Evolutionary conservation across 2,113 vertebrate species (phyloP).

Genomic region (Nettapus auritus): DNA sequence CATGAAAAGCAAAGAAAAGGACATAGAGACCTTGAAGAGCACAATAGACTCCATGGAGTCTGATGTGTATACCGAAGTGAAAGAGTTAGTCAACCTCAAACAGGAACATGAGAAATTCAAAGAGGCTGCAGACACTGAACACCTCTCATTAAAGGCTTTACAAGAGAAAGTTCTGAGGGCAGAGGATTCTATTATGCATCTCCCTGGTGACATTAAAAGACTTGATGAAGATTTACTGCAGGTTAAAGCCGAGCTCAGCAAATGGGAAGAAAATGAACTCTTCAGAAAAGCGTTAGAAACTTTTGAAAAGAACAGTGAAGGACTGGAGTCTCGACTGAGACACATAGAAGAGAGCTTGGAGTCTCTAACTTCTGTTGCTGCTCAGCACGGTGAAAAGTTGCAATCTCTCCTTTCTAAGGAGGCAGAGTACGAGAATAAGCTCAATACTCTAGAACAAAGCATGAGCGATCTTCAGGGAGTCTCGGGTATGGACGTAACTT

Average conservation of each 20-base stretch:
- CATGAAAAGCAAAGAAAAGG: slow-evolving; percentile 73
- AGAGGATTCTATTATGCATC: slow-evolving; percentile 68
- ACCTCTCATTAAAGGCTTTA: slow-evolving; percentile 81
- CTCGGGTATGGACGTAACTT: slow-evolving; percentile 18
- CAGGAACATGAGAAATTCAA: slow-evolving; percentile 86
- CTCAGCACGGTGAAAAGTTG: slow-evolving; percentile 72
- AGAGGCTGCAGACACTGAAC: slow-evolving; percentile 74
- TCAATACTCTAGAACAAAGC: slow-evolving; percentile 70
- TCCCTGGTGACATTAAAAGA: slow-evolving; percentile 75
- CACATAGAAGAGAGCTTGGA: slow-evolving; percentile 77
- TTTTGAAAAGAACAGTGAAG: slow-evolving; percentile 70
- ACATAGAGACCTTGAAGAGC: slow-evolving; percentile 78
- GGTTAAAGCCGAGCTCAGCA: slow-evolving; percentile 44
- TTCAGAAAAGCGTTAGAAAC: slow-evolving; percentile 60
- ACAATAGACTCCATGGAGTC: slow-evolving; percentile 84
- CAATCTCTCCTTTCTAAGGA: slow-evolving; percentile 77
- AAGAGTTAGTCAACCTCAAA: slow-evolving; percentile 87
- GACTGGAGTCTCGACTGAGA: slow-evolving; percentile 79
- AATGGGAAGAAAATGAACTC: slow-evolving; percentile 59
- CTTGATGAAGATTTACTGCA: slow-evolving; percentile 74
- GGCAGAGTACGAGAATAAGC: slow-evolving; percentile 72
- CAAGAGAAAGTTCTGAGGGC: slow-evolving; percentile 76
- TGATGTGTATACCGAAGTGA: slow-evolving; percentile 90
- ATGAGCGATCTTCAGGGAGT: slow-evolving; percentile 27
- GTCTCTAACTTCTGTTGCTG: slow-evolving; percentile 18